Evolutionary conservation across 2,113 vertebrate genomes (phyloP), one percentile per base, ranked within the genome.

Genomic region (Rousettus leschenaultii): DNA sequence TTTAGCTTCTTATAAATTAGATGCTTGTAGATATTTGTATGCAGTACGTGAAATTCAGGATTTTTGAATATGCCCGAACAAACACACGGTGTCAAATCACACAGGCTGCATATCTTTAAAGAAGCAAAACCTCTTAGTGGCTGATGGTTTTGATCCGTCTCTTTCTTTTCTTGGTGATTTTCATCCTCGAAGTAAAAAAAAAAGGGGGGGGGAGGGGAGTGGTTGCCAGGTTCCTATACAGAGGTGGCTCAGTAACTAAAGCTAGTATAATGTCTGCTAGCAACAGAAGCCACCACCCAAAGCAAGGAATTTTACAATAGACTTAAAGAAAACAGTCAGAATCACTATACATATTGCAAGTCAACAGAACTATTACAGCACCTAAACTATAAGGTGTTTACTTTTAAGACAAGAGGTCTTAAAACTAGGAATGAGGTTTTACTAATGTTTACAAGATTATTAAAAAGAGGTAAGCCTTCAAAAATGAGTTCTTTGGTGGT

Each of bases 231-330:
- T 91, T 53, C 10, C 16, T 55, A 9, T 13, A 22, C n/a, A 40
- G 14, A 63, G 0, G 1, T 26, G 4, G 51, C 14, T 68, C 26
- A 33, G 22, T 26, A 55, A 43, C 74, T 28, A 26, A 78, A 94
- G 10, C 33, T 0, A 24, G 30, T 1, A 9, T 51, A 2, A 19
- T 14, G 5, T 57, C 22, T n/a, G 3, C 11, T 28, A 45, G 2
- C 35, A 33, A 13, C 3, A 61, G 33, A 71, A 70, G 11, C 11
- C 0, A 4, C 6, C 5, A 21, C 57, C 19, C 22, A 43, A 86
- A 71, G n/a, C 28, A 48, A 61, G 16, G 24, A 26, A 63, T 70
- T 80, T 28, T 45, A 19, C 1, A 18, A 24, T 48, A 1, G 6
- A 35, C 40, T 53, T 73, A 24, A 45, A 70, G 35, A 84, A 74